Conservation (phyloP, 1,140 invertebrate genomes). For the Leptinotarsa undecemlineata region DNA sequence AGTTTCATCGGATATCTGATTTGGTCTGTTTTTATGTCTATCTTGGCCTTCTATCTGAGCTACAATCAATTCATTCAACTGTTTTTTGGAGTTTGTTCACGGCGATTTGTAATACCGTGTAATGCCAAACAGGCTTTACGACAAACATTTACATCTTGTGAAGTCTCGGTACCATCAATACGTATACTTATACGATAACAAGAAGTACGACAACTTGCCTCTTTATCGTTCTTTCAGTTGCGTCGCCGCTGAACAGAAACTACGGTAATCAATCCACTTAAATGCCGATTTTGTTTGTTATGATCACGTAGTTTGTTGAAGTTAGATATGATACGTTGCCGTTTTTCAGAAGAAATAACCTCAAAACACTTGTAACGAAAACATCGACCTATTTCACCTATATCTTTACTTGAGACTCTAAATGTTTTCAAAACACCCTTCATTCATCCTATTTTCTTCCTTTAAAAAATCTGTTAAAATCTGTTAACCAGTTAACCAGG, state of each 20-base stretch:
- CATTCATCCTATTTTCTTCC: too few species aligned
- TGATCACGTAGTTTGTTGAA: background rate
- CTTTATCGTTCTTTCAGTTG: background rate
- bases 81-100: background rate
- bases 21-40: background rate
- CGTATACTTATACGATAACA: background rate
- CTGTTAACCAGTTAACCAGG: too few species aligned
- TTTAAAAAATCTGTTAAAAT: too few species aligned
- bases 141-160: too few species aligned
- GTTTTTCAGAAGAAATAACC: background rate
- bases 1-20: conserved; percentile 6
- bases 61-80: background rate
- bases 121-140: conserved; percentile 1
- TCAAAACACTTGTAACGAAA: background rate
- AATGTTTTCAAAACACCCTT: background rate
- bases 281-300: background rate
- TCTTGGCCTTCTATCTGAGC: too few species aligned
- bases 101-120: background rate
- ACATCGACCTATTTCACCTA: background rate
- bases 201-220: background rate
- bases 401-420: background rate
- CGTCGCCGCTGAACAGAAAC: background rate
- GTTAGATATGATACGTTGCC: background rate
- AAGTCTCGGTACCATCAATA: background rate
- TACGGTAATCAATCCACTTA: too few species aligned